Evolutionary conservation across 2,113 vertebrate species (phyloP).

Genomic region (Dipodomys stephensi): DNA sequence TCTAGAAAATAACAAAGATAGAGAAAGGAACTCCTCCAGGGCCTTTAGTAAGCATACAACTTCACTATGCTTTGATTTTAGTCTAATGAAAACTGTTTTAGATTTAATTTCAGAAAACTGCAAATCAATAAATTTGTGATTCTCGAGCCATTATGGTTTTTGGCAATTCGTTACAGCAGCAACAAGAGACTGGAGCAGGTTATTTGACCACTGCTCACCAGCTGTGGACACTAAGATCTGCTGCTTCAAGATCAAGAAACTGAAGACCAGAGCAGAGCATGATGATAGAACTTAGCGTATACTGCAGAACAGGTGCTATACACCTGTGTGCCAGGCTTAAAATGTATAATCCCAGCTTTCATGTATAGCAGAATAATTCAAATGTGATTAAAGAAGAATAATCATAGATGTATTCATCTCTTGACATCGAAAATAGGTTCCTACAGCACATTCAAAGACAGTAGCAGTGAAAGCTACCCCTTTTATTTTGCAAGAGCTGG

Average conservation of each 20-base stretch:
- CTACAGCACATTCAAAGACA: background rate
- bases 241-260: background rate
- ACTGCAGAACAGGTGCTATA: no score
- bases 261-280: background rate
- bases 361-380: no score
- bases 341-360: no score
- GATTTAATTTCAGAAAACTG: background rate
- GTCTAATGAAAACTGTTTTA: background rate
- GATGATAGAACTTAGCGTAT: no score
- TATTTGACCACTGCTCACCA: background rate
- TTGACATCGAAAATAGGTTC: background rate
- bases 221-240: background rate
- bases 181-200: background rate
- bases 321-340: no score
- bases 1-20: background rate
- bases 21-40: background rate
- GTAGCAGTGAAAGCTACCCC: background rate
- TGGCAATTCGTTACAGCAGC: background rate
- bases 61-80: background rate
- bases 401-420: background rate
- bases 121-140: background rate
- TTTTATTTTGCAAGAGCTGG: background rate
- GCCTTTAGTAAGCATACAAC: background rate
- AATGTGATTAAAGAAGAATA: no score
- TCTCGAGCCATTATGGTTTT: background rate